Evolutionary conservation across 2,888 invertebrate species (phyloP).

Genomic region (Daptonema setosum): DNA sequence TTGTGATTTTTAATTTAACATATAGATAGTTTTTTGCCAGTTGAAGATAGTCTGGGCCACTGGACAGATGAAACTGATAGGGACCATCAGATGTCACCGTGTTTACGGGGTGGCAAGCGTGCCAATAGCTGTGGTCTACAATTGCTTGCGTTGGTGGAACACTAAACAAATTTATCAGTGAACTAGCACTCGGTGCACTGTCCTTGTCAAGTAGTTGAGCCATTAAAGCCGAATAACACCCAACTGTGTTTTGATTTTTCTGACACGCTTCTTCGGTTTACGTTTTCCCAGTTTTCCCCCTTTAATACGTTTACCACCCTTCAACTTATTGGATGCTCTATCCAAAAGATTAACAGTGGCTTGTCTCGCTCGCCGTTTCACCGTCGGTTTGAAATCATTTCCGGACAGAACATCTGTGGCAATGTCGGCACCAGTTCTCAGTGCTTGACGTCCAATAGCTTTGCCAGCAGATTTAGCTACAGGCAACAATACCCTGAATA

Average conservation of each 20-base stretch:
- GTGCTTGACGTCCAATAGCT: not conserved
- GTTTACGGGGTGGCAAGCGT: not conserved
- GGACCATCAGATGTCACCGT: constrained; percentile 1
- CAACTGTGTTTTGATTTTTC: no score
- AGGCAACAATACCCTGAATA: not conserved
- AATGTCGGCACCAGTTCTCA: not conserved
- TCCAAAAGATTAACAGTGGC: no score
- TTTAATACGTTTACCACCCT: no score
- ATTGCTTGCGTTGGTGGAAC: constrained; percentile 4
- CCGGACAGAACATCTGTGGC: not conserved
- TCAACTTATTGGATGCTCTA: no score
- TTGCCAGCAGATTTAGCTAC: not conserved
- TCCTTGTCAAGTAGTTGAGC: not conserved
- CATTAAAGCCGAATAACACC: no score
- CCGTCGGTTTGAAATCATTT: not conserved
- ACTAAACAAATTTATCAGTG: constrained; percentile 1
- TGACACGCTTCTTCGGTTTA: no score
- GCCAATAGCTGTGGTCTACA: constrained; percentile 1
- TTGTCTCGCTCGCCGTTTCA: not conserved
- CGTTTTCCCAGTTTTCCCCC: no score
- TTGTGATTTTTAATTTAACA: not conserved
- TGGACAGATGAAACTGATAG: constrained; percentile 2
- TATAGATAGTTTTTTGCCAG: not conserved
- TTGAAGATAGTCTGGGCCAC: not conserved
- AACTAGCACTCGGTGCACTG: not conserved